Conservation (phyloP, 2,888 invertebrate species). For the Leucoptera coffeella region DNA sequence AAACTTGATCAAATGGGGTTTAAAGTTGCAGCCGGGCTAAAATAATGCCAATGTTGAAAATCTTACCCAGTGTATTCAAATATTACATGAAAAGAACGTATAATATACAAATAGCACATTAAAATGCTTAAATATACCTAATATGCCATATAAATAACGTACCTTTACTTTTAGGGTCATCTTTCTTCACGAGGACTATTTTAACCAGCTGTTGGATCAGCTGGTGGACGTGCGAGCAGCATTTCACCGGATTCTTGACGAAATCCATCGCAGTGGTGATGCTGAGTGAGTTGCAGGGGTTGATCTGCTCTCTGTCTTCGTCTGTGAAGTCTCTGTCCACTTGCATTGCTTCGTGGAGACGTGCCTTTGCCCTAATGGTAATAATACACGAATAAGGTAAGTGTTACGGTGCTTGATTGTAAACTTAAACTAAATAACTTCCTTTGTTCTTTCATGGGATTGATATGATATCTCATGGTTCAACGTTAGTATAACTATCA, state of each 20-base stretch:
- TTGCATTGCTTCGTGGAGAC: slow-evolving; percentile 88
- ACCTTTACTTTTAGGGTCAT: slow-evolving; percentile 85
- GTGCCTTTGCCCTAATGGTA: slow-evolving; percentile 83
- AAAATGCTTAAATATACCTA: slow-evolving; percentile 1
- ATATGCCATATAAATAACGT: slow-evolving; percentile 2
- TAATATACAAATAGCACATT: too few relatives aligned
- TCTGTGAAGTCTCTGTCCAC: slow-evolving; percentile 79
- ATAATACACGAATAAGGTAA: too few relatives aligned
- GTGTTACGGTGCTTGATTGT: too few relatives aligned
- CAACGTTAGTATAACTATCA: too few relatives aligned
- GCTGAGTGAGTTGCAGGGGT: slow-evolving; percentile 89
- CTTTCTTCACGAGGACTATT: slow-evolving; percentile 78
- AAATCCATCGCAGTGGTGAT: slow-evolving; percentile 88
- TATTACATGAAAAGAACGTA: too few relatives aligned
- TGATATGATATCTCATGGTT: too few relatives aligned
- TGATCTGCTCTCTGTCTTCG: slow-evolving; percentile 81
- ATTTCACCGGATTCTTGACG: slow-evolving; percentile 91
- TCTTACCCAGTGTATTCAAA: too few relatives aligned
- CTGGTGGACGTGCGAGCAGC: slow-evolving; percentile 85
- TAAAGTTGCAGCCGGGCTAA: too few relatives aligned
- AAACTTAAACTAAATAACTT: too few relatives aligned
- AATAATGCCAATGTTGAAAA: too few relatives aligned
- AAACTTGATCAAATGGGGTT: too few relatives aligned
- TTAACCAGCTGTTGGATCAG: slow-evolving; percentile 82
- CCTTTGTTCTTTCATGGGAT: too few relatives aligned